phyloP scores from a whole-genome alignment of 2,888 invertebrate genomes.

The Dicycla oo region DNA sequence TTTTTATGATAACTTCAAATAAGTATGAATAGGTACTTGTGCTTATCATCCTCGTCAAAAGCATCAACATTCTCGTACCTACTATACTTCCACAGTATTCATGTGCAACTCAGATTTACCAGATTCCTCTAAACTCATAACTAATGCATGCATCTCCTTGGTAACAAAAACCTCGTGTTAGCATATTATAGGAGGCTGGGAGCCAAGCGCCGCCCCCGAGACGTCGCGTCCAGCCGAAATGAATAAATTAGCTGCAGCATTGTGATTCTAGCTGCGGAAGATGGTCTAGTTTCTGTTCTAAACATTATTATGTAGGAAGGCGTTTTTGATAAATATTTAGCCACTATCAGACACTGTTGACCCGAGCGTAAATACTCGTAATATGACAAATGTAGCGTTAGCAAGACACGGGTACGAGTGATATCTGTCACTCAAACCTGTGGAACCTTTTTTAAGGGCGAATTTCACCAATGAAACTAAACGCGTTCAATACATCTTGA shows the following conservation, averaged over 20 bases:
- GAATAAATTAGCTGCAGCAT: constrained; percentile 52
- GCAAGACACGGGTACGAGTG: neutral
- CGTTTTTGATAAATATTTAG: neutral
- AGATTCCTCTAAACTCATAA: constrained; percentile 8
- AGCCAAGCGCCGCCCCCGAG: constrained; percentile 33
- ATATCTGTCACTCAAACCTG: neutral
- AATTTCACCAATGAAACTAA: too few relatives aligned
- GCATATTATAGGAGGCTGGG: constrained; percentile 33
- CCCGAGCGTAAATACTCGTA: neutral
- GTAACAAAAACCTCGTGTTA: constrained; percentile 29
- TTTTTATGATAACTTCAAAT: neutral
- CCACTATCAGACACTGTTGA: neutral
- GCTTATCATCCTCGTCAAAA: neutral
- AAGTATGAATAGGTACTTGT: too few relatives aligned
- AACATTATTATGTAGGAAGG: neutral
- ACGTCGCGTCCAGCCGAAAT: constrained; percentile 23
- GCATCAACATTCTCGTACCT: neutral
- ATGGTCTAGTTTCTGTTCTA: constrained; percentile 4
- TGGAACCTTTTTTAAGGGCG: neutral
- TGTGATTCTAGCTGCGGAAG: constrained; percentile 19
- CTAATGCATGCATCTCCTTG: neutral
- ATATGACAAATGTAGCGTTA: neutral
- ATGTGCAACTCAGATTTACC: neutral
- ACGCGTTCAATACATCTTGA: too few relatives aligned
- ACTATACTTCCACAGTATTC: neutral